These are phyloP conservation scores for Stomatorhinus ivindoensis DNA, from an alignment of 2,113 vertebrate genomes.

Conservation along the genomic window DNA sequence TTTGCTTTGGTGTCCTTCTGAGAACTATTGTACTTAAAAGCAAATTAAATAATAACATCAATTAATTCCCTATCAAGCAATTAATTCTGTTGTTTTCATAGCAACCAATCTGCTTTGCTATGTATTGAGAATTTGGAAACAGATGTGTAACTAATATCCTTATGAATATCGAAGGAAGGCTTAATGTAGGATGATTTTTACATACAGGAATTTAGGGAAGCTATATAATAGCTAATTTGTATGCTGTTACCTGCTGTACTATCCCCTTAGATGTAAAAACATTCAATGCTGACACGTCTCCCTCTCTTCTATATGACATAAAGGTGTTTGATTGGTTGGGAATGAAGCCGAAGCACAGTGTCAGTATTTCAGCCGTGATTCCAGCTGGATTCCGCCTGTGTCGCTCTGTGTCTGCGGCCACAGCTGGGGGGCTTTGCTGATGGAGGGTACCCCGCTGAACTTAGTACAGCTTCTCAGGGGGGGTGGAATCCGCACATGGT, in stretches of 20 bases:
- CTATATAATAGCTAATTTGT: background rate
- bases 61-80: background rate
- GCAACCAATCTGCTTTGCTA: background rate
- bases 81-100: conserved; percentile 7
- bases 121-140: background rate
- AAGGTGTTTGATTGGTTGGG: background rate
- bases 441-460: background rate
- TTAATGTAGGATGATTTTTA: background rate
- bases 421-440: background rate
- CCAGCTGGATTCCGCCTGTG: background rate
- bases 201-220: background rate
- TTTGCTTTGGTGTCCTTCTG: conserved; percentile 7
- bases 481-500: background rate
- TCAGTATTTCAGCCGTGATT: background rate
- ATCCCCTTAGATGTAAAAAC: background rate
- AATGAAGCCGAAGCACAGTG: background rate
- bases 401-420: background rate
- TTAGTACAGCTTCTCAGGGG: background rate
- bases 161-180: background rate
- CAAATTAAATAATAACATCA: conserved; percentile 2
- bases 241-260: background rate
- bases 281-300: background rate
- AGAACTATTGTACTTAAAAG: conserved; percentile 15
- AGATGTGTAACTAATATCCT: background rate
- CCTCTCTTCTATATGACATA: background rate